Evolutionary conservation across 2,888 invertebrate genomes (phyloP).

Genomic region (Gari tellinella): DNA sequence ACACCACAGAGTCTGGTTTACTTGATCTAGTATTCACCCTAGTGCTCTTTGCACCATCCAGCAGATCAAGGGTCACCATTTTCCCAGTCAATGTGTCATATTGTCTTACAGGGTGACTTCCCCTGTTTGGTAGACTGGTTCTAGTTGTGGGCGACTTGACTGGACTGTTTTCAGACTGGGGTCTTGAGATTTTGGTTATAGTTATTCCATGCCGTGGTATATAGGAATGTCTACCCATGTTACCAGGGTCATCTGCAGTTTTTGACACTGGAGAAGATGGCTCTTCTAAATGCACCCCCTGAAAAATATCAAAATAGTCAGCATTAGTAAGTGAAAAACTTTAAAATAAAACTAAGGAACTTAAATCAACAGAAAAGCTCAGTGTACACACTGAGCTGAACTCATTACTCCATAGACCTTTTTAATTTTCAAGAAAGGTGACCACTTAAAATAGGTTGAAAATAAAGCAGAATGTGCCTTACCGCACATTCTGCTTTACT

Average conservation of each 20-base stretch:
- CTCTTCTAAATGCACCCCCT: slow-evolving; percentile 56
- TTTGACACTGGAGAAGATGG: slow-evolving; percentile 37
- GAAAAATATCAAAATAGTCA: slow-evolving; percentile 13
- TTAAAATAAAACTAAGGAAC: background rate
- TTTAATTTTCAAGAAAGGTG: no score
- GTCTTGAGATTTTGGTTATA: slow-evolving; percentile 17
- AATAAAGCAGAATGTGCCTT: no score
- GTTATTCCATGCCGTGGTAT: slow-evolving; percentile 23
- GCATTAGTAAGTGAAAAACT: background rate
- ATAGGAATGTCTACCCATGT: background rate
- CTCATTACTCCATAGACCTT: no score
- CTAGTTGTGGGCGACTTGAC: background rate
- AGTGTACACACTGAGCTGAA: background rate
- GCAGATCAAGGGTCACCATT: no score
- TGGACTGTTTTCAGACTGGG: background rate
- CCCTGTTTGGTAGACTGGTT: no score
- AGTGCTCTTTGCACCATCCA: no score
- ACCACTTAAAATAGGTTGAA: no score
- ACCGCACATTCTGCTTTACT: no score
- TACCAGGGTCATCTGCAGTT: slow-evolving; percentile 9
- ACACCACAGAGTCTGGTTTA: no score
- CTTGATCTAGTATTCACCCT: no score
- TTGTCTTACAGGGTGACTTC: no score
- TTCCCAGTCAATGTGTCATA: no score
- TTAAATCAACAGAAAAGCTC: background rate